Evolutionary conservation across 2,888 invertebrate genomes (phyloP), one percentile per base, ranked within the genome.

Genomic region (Prostheceraeus crozeri): DNA sequence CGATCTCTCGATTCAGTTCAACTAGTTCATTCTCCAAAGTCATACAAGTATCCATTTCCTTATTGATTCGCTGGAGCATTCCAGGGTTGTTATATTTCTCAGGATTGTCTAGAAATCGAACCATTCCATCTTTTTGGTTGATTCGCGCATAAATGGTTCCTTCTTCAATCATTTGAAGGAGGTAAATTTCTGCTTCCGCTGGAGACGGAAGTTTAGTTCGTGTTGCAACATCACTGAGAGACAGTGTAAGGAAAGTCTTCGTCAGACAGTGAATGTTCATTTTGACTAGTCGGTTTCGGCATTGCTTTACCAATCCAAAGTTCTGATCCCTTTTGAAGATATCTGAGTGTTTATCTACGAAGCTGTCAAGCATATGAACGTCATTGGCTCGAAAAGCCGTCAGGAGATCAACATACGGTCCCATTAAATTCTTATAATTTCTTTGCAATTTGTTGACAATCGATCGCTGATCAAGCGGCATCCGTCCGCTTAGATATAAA

Each of bases 101-200:
- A 8, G 91, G 91, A 76, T 88, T 89, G 71, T 94, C 93, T 68
- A 88, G 84, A 75, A 96, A 96, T 57, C 89, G 83, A 14, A 96
- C 93, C 93, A 94, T 94, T 11, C 94, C 93, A 78, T 94, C 93
- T 76, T 88, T 89, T 79, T 93, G 89, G 79, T 93, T 91, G 66
- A 96, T 93, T 70, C 87, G 87, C 25, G 94, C 94, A 79, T 85
- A 91, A 68, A 96, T 94, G 80, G 93, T 90, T 57, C 88, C 87
- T 74, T 90, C 89, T 79, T 91, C 90, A 70, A 96, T 94, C 94
- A 96, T 94, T 73, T 89, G 85, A 58, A 94, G 81, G 71, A 96
- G 87, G 74, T 91, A 89, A 73, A 83, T 84, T 76, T 96, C 94
- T 6, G 94, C 94, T 72, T 90, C 89, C 19, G 82, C 81, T 0